Evolutionary conservation across 2,888 invertebrate genomes (phyloP).

Genomic region (Pheosia tremula): DNA sequence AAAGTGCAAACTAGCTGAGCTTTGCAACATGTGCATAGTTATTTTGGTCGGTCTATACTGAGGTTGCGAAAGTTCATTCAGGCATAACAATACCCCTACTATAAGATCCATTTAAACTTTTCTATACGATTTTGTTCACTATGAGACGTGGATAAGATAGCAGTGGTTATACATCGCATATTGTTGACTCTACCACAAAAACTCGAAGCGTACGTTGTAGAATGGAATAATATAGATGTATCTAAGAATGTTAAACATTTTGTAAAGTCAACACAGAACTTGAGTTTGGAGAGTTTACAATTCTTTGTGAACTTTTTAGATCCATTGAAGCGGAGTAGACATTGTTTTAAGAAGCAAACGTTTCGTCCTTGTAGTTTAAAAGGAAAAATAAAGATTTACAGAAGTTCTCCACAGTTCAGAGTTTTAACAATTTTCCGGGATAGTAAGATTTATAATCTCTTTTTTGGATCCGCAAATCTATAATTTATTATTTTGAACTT

Average conservation of each 20-base stretch:
- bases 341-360: constrained; percentile 1
- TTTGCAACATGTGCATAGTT: constrained; percentile 39
- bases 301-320: constrained; percentile 12
- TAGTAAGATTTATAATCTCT: no score
- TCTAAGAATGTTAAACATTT: constrained; percentile 15
- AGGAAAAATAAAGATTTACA: neutral
- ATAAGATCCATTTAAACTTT: constrained; percentile 48
- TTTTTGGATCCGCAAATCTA: no score
- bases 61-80: constrained; percentile 60
- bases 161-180: constrained; percentile 3
- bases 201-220: neutral
- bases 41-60: constrained; percentile 54
- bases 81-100: constrained; percentile 55
- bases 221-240: constrained; percentile 22
- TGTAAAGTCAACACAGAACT: constrained; percentile 20
- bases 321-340: neutral
- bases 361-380: neutral
- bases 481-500: no score
- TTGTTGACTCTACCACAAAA: constrained; percentile 1
- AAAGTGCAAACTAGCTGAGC: constrained; percentile 25
- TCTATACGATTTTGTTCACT: constrained; percentile 37
- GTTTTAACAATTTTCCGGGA: no score
- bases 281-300: constrained; percentile 11
- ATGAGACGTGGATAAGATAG: constrained; percentile 21
- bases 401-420: neutral